Evolutionary conservation across 2,888 invertebrate genomes (phyloP).

Genomic region (Glyphotaelius pellucidus): DNA sequence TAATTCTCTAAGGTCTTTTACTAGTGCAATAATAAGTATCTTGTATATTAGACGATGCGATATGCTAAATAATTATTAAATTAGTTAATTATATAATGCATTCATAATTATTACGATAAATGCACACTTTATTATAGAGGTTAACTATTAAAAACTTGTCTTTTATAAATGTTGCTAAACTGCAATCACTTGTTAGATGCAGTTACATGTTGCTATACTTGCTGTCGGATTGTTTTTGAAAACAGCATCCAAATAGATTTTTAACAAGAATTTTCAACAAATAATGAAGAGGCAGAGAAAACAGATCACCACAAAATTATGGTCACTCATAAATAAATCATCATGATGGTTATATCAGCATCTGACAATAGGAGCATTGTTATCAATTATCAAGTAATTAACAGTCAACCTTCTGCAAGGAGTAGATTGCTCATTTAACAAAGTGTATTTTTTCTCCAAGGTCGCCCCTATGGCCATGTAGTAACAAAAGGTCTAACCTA

Average conservation of each 20-base stretch:
- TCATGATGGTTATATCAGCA: not conserved
- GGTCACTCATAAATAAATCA: not conserved
- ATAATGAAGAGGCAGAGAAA: not conserved
- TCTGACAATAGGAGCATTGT: not conserved
- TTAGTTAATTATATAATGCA: too few species aligned
- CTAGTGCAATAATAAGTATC: too few species aligned
- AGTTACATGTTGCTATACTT: not conserved
- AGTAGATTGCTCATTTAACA: not conserved
- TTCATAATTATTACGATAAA: not conserved
- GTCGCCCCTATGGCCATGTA: constrained; percentile 2
- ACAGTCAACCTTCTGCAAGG: not conserved
- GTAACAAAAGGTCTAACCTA: not conserved
- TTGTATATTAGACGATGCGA: too few species aligned
- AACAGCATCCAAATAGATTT: not conserved
- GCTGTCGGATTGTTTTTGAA: not conserved
- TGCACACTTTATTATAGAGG: not conserved
- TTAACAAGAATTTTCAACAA: not conserved
- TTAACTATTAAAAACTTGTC: not conserved
- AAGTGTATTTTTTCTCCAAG: not conserved
- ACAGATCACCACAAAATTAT: not conserved
- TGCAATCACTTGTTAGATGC: not conserved
- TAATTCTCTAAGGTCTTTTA: too few species aligned
- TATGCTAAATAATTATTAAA: too few species aligned
- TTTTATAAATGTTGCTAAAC: not conserved
- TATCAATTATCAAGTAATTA: not conserved